phyloP scores from a whole-genome alignment of 1,140 invertebrate genomes.

The Pollicipes pollicipes region DNA sequence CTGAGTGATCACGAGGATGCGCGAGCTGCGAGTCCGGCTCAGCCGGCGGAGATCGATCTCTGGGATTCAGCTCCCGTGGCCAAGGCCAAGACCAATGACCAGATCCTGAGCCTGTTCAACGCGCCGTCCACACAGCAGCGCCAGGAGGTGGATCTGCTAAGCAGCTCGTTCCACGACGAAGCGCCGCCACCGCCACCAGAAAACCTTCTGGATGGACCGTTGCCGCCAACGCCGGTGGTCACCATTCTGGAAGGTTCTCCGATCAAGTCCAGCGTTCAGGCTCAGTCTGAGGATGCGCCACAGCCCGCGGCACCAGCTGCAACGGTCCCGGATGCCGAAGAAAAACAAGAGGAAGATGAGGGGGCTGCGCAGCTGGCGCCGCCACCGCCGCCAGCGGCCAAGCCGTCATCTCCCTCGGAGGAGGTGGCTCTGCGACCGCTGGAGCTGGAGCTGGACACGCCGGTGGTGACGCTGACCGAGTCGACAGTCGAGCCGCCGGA shows the following conservation, averaged over 20 bases:
- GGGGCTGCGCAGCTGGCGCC: not conserved
- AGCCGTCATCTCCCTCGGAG: not conserved
- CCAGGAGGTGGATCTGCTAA: constrained; percentile 17
- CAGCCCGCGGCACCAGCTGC: not conserved
- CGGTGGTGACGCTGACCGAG: not conserved
- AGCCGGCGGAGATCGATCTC: constrained; percentile 15
- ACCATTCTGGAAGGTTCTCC: no score
- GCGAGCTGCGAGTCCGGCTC: not conserved
- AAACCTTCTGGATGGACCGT: not conserved
- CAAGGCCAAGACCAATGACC: constrained; percentile 18
- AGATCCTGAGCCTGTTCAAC: constrained; percentile 22
- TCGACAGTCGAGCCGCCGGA: not conserved
- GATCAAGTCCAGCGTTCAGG: no score
- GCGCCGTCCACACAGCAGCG: constrained; percentile 11
- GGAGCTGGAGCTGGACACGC: not conserved
- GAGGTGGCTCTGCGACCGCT: not conserved
- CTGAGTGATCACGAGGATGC: constrained; percentile 17
- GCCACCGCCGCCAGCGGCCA: no score
- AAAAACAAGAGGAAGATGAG: not conserved
- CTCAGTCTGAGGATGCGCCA: not conserved
- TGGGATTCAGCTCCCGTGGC: constrained; percentile 17
- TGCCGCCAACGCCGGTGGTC: not conserved
- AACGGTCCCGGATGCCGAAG: no score
- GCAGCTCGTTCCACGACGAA: constrained; percentile 11
- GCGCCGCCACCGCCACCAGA: no score